Evolutionary conservation across 2,113 vertebrate genomes (phyloP).

Genomic region (Theristicus caerulescens): DNA sequence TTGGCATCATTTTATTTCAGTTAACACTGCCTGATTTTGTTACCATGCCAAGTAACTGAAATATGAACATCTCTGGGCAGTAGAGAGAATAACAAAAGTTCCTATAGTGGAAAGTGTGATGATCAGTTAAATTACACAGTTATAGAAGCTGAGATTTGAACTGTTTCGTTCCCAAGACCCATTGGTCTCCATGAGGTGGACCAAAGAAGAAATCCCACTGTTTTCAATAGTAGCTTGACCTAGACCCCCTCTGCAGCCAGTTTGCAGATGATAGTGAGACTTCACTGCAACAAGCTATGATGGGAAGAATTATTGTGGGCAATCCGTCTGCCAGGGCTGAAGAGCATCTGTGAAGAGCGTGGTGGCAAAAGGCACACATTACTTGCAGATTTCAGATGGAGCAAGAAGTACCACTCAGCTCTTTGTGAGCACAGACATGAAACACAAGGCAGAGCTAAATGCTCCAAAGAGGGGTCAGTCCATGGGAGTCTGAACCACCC

Average conservation of each 20-base stretch:
- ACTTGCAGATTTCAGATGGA: not conserved
- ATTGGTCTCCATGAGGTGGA: not conserved
- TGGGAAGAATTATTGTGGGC: not conserved
- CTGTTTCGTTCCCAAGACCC: not conserved
- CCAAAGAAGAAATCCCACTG: not conserved
- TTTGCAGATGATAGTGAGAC: not conserved
- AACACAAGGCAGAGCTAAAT: not conserved
- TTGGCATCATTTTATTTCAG: not conserved
- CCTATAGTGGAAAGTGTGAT: not conserved
- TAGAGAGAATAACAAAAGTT: not conserved
- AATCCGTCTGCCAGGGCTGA: not conserved
- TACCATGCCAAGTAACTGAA: not conserved
- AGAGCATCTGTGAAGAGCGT: not conserved
- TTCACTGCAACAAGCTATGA: not conserved
- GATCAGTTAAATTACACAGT: not conserved
- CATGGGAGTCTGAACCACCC: not conserved
- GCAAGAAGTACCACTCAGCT: not conserved
- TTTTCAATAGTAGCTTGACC: not conserved
- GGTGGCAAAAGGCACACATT: not conserved
- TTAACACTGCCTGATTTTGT: not conserved
- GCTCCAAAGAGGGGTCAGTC: accelerated
- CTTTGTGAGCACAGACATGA: not conserved
- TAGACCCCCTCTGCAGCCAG: not conserved
- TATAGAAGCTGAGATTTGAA: not conserved
- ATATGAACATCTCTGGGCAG: not conserved